A percentile compares a stretch with the other conserved stretches of the same genome.
Evolutionary conservation across 2,113 vertebrate genomes (phyloP).

Genomic region (Eurystomus gularis): DNA sequence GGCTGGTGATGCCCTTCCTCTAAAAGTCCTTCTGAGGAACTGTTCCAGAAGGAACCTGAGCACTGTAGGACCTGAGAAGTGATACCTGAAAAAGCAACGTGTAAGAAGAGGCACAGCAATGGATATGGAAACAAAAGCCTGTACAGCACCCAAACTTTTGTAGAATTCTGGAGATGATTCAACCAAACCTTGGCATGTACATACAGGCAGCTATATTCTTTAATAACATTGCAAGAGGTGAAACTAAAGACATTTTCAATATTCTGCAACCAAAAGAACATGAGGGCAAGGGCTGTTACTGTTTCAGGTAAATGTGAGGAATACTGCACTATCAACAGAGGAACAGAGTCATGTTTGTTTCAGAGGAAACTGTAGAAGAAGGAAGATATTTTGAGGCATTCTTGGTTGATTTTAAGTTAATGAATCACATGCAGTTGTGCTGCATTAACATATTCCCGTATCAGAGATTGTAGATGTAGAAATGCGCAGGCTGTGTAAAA

Average conservation of each 20-base stretch:
- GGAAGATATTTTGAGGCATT: neutral
- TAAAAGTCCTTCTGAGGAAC: neutral
- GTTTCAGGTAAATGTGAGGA: neutral
- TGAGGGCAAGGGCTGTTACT: neutral
- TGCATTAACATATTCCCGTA: neutral
- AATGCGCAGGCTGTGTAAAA: neutral
- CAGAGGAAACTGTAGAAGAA: neutral
- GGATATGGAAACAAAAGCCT: neutral
- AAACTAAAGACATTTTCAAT: neutral
- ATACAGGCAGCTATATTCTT: neutral
- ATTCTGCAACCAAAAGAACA: neutral
- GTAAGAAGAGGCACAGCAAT: neutral
- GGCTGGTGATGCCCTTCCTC: neutral
- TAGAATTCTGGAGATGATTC: neutral
- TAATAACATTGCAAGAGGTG: neutral
- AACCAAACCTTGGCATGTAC: neutral
- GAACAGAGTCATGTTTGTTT: neutral
- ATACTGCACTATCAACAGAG: neutral
- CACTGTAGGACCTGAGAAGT: neutral
- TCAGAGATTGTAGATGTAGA: neutral
- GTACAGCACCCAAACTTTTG: neutral
- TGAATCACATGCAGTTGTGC: neutral
- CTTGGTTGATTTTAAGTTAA: neutral
- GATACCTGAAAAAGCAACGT: neutral
- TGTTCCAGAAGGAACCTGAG: neutral